Percentiles rank a stretch among this genome's conserved stretches.
Conservation (phyloP, 2,113 vertebrate genomes). For the Chloebia gouldiae region DNA sequence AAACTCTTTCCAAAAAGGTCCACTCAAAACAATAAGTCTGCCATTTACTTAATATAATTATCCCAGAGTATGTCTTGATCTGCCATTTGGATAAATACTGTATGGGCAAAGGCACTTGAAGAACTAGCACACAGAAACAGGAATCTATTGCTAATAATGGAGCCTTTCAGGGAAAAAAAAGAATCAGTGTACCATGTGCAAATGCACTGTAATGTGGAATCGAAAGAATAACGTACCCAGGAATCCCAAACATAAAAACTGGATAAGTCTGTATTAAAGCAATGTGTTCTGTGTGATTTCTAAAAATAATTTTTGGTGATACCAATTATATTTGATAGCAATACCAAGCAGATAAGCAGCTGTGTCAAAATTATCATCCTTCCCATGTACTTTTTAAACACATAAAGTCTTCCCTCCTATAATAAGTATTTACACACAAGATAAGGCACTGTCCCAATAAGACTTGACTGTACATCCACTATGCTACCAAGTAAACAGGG, state of each 20-base stretch:
- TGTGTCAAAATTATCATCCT: background rate
- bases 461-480: background rate
- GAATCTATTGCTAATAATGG: background rate
- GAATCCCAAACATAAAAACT: background rate
- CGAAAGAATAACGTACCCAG: background rate
- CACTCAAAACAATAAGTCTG: background rate
- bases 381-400: background rate
- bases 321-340: background rate
- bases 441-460: background rate
- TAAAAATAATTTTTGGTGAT: background rate
- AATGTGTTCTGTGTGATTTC: background rate
- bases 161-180: background rate
- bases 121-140: background rate
- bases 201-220: background rate
- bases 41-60: background rate
- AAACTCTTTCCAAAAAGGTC: background rate
- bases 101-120: background rate
- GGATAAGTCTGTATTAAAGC: background rate
- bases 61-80: background rate
- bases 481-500: background rate
- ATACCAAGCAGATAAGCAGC: background rate
- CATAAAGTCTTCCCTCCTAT: background rate
- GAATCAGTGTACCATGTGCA: background rate
- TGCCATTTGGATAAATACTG: background rate
- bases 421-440: background rate